Evolutionary conservation across 2,888 invertebrate genomes (phyloP), one percentile per base, ranked within the genome.

Genomic region (Melanotus villosus): DNA sequence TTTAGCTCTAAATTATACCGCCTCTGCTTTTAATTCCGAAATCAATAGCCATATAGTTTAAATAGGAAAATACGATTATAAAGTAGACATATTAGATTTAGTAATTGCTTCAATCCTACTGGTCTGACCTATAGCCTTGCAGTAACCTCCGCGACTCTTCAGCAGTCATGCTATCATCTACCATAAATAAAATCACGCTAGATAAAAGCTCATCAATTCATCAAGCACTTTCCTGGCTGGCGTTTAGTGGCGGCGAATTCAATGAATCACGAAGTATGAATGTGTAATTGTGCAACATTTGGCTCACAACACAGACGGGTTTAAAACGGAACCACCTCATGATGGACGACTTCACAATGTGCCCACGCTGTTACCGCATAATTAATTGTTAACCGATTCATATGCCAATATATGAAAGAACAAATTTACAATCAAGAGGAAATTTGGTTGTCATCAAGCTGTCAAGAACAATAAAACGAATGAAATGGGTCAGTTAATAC

Each of bases 201-300:
- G 41, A 19, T 43, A n/a, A 43, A 43, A 41, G 23, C 63, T 30
- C 62, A 52, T 63, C 52, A 63, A 54, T 54, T 63, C 38, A 30
- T 63, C 52, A 50, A 60, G 32, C 21, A 32, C n/a, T 21, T 19
- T 5, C 12, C 47, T 32, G 23, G 18, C 16, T 19, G 30, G 19
- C 45, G 23, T 34, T 47, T 47, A 45, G 43, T 30, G 21, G 12
- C 54, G 18, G 30, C 23, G 36, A 12, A 21, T 50, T 63, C 26
- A 63, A 36, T 63, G 63, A 63, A 38, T 63, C 63, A 63, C 41
- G 19, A 19, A 38, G 26, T 38, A 63, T 52, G 52, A 63, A 52
- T 54, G 50, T 23, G 63, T 54, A 63, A 63, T 52, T 52, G 50
- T 50, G 52, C 14, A 63, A 52, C 63, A 50, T 62, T 41, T 62